Evolutionary conservation across 2,113 vertebrate genomes (phyloP), one percentile per base, ranked within the genome.

Genomic region (Misgurnus anguillicaudatus): DNA sequence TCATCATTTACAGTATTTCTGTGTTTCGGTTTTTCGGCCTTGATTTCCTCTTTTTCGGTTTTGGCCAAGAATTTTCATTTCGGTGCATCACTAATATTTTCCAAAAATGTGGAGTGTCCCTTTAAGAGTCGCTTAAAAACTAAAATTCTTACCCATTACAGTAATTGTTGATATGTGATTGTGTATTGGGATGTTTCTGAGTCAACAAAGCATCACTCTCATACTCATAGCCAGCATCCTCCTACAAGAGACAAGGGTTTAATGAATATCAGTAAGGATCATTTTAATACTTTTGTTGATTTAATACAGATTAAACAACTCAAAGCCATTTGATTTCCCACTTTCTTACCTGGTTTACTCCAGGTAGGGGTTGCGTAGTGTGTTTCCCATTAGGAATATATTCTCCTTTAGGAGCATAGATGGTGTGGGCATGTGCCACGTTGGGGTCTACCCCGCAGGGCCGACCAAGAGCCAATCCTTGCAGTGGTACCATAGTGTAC

Each of bases 401-500:
- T 47, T 93, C 90, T 79, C 69, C 88, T 71, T 91, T 69, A 62
- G 61, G 1, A 0, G 87, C 77, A 72, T 90, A 91, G 41, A 86
- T 11, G 2, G 81, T 75, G 11, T 88, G 91, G 1, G 80, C 81
- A n/a, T 84, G 58, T 0, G 85, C 51, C 89, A 94, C 45, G 6
- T 87, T 86, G 0, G 89, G 76, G 1, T 85, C 93, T 72, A 92
- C 36, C 0, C 92, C 94, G 82, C 94, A 91, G 58, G 91, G 94
- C 5, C 94, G 93, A 0, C 31, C 90, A 80, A 94, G 87, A 1
- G 95, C 88, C 60, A 93, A 88, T 10, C 95, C 95, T 81, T 94
- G 93, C 67, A 98, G 88, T 0, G 96, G 96, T 13, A 98, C 97
- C 97, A 99, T 96, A 39, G 97, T 98, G 86, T 99, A 98, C 79